A percentile compares a stretch with the other conserved stretches of the same genome.
Conservation (phyloP, 1,140 invertebrate genomes). For the Proctacanthus coquilletti region DNA sequence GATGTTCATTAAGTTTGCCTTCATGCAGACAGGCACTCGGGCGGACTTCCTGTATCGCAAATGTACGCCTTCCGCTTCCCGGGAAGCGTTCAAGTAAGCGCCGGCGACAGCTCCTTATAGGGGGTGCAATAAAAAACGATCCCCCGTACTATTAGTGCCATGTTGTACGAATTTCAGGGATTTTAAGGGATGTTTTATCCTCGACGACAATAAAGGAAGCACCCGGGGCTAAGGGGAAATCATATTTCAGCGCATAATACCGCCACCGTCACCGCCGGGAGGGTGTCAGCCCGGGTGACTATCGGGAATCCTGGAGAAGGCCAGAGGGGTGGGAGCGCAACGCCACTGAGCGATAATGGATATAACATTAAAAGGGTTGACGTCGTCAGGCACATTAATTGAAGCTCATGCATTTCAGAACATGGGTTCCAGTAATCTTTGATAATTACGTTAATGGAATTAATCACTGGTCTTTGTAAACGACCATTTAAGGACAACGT, state of each 20-base stretch:
- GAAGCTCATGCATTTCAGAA: background rate
- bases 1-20: too few relatives aligned
- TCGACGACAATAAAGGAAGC: background rate
- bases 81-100: background rate
- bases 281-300: background rate
- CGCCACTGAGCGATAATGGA: background rate
- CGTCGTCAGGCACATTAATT: background rate
- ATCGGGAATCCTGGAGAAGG: background rate
- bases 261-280: background rate
- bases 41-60: too few relatives aligned
- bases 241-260: background rate
- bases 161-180: background rate
- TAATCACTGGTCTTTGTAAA: too few relatives aligned
- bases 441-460: constrained; percentile 1
- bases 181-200: background rate
- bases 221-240: background rate
- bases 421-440: background rate
- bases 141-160: background rate
- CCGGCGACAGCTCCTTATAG: background rate
- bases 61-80: background rate
- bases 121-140: too few relatives aligned
- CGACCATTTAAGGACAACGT: too few relatives aligned
- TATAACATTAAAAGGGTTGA: background rate
- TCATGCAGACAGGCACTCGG: too few relatives aligned
- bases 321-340: too few relatives aligned